Base-by-base conservation (phyloP, 2,797 vertebrate genomes). In the Scarus forsteni region DNA sequence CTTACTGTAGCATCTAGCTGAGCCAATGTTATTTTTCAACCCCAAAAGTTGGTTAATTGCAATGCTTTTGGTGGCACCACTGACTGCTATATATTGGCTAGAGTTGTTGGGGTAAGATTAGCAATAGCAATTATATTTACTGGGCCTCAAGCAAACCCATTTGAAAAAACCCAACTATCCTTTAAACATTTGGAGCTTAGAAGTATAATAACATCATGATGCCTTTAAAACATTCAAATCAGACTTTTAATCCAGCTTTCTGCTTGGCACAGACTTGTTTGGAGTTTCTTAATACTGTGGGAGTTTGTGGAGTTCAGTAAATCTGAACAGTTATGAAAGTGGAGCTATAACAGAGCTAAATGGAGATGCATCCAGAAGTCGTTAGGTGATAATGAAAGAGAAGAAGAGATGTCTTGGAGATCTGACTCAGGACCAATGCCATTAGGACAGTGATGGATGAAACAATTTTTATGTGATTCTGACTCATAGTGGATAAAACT, bases 361-460 rank as follows among this genome's bases (percentile, higher is more conserved):
- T 80, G 76, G 80, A 87, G 86, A 89, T 74, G 44, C 82, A 87
- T 85, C 85, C 78, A 62, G 74, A 71, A 70, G 84, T 85, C 76
- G 78, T 88, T 88, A 83, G 81, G 85, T 75, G 77, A 81, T 85
- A 84, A 91, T 80, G 79, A 86, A 72, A 82, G 78, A 79, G 77
- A 77, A 79, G 79, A 75, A 70, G 68, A 77, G 77, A 79, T 73
- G 71, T 73, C 65, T 78, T 60, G 67, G 48, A 84, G 77, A 84
- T 82, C 69, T 91, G 89, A 91, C 67, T 84, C 60, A 3, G 61
- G 73, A 87, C 89, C 87, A 90, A 74, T 70, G 66, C 64, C 70
- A 82, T 91, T 89, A 89, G 73, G 40, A 62, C 76, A 66, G 75
- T 90, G 88, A 92, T 86, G 16, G 79, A 89, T 88, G 88, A 84